Evolutionary conservation across 1,140 invertebrate genomes (phyloP).

Genomic region (Drosophila serrata): DNA sequence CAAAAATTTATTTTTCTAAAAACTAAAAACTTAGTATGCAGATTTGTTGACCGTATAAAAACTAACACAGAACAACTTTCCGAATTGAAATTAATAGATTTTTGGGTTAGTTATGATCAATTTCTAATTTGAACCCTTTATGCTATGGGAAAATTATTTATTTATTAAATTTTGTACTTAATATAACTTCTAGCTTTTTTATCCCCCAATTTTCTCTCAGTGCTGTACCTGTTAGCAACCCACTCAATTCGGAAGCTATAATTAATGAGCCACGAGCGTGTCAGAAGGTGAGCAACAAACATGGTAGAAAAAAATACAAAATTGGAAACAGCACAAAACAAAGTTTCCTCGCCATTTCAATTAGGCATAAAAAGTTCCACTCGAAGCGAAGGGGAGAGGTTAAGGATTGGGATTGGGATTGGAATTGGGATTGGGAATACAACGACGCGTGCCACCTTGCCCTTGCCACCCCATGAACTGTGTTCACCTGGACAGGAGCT

Average conservation of each 20-base stretch:
- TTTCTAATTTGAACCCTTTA: too few relatives aligned
- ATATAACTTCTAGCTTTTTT: not conserved
- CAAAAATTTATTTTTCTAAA: too few relatives aligned
- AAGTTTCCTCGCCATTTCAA: slow-evolving; percentile 75
- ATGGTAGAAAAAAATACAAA: slow-evolving; percentile 35
- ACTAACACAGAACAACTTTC: too few relatives aligned
- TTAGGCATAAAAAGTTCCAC: slow-evolving; percentile 74
- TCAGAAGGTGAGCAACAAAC: slow-evolving; percentile 64
- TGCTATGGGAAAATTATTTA: too few relatives aligned
- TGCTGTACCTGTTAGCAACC: slow-evolving; percentile 71
- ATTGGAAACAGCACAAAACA: slow-evolving; percentile 40
- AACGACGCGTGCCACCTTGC: slow-evolving; percentile 62
- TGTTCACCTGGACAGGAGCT: slow-evolving; percentile 56
- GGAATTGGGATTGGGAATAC: slow-evolving; percentile 65
- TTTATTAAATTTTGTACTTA: not conserved
- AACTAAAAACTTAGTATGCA: too few relatives aligned
- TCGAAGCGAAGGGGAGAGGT: slow-evolving; percentile 52
- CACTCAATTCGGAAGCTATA: slow-evolving; percentile 71
- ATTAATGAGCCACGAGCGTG: slow-evolving; percentile 80
- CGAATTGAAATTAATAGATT: too few relatives aligned
- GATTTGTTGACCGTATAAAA: too few relatives aligned
- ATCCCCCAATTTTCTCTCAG: not conserved
- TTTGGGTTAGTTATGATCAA: too few relatives aligned
- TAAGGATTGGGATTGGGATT: too few relatives aligned
- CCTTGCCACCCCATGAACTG: slow-evolving; percentile 3